Percentiles rank a stretch among this genome's conserved stretches.
These are phyloP conservation scores for Petaurus breviceps DNA, from an alignment of 2,113 vertebrate genomes.

Conservation along the genomic window DNA sequence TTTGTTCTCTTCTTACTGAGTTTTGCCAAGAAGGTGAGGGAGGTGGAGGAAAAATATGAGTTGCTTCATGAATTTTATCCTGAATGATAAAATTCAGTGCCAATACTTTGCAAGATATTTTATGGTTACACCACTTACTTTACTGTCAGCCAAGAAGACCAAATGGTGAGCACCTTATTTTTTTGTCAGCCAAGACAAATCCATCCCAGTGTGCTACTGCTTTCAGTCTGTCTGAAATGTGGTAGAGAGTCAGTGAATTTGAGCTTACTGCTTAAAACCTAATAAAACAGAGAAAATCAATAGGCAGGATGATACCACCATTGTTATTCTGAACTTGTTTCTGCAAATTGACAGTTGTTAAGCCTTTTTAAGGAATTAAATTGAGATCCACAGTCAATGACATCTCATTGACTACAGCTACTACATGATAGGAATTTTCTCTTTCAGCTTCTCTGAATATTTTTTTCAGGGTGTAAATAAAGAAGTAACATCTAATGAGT, in stretches of 20 bases:
- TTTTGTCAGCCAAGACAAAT: slow-evolving; percentile 56
- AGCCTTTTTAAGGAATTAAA: slow-evolving; percentile 68
- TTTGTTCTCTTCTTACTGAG: neutral
- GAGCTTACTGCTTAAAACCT: slow-evolving; percentile 63
- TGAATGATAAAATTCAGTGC: slow-evolving; percentile 31
- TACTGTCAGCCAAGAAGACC: slow-evolving; percentile 2
- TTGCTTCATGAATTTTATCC: neutral
- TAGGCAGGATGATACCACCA: slow-evolving; percentile 57
- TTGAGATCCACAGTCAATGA: slow-evolving; percentile 54
- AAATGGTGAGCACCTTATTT: neutral
- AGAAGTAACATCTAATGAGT: neutral
- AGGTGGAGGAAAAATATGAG: neutral
- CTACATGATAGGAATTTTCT: slow-evolving; percentile 43
- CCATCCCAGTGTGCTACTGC: slow-evolving; percentile 47
- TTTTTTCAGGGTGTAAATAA: slow-evolving; percentile 52
- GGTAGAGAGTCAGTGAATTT: slow-evolving; percentile 55
- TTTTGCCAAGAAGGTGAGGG: neutral
- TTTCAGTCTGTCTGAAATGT: slow-evolving; percentile 64
- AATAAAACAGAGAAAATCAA: slow-evolving; percentile 75
- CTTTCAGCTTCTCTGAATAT: slow-evolving; percentile 50
- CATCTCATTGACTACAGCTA: slow-evolving; percentile 52
- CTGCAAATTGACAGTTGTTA: slow-evolving; percentile 68
- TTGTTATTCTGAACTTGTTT: slow-evolving; percentile 69
- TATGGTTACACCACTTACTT: slow-evolving; percentile 28
- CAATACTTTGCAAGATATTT: slow-evolving; percentile 45